phyloP scores from a whole-genome alignment of 2,888 invertebrate genomes.

The Cantharis rustica region DNA sequence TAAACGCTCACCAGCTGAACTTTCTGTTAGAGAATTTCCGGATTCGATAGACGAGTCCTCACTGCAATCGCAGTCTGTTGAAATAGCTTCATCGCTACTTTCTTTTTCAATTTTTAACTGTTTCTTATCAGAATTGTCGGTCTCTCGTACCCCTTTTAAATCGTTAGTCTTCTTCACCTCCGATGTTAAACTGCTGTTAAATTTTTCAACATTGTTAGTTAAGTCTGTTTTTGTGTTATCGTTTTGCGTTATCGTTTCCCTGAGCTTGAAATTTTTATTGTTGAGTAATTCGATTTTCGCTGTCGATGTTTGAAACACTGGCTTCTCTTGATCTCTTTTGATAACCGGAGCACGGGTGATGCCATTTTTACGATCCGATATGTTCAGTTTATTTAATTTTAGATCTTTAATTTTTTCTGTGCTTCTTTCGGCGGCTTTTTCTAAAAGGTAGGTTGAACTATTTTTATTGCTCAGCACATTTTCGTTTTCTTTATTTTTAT shows the following conservation, averaged over 20 bases:
- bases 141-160: background rate
- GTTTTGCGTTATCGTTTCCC: constrained; percentile 31
- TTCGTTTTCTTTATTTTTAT: constrained; percentile 53
- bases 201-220: background rate
- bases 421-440: constrained; percentile 50
- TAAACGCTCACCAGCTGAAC: constrained; percentile 11
- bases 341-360: constrained; percentile 66
- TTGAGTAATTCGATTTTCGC: constrained; percentile 52
- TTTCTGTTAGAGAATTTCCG: constrained; percentile 18
- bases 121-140: background rate
- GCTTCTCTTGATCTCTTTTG: constrained; percentile 69
- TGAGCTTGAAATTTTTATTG: constrained; percentile 45
- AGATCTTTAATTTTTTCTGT: constrained; percentile 25
- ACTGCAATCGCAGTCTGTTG: constrained; percentile 32
- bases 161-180: background rate
- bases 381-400: constrained; percentile 36
- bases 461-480: constrained; percentile 45
- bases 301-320: constrained; percentile 60
- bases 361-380: constrained; percentile 45
- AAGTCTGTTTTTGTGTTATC: constrained; percentile 31
- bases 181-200: background rate
- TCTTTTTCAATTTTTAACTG: constrained; percentile 2
- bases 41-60: constrained; percentile 17
- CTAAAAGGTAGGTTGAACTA: constrained; percentile 54
- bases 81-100: constrained; percentile 4